Base-by-base conservation (phyloP, 2,888 invertebrate species). In the Melieria picta region DNA sequence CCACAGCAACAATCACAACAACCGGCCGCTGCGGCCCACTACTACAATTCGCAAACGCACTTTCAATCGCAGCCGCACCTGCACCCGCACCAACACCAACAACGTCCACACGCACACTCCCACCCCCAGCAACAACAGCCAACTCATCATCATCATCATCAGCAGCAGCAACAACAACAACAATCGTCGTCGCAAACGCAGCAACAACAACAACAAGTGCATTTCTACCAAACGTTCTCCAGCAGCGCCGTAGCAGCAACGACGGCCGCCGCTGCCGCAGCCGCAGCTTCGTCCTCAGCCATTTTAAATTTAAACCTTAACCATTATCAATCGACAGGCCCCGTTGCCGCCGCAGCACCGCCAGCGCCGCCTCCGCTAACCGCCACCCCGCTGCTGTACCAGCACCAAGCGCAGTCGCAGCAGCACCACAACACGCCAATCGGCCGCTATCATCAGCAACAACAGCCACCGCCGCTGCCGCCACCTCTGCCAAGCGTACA, bases 301-400 rank as follows among this genome's bases (percentile, higher is more conserved):
- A 76, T 78, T 73, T 79, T 82, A 81, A 92, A 90, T 78, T 92
- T 90, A 5, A 93, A 90, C 57, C 91, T 89, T 6, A 89, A 88
- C 50, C 89, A 88, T 65, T 83, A 82, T 80, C 82, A 80, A 79
- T 78, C 84, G 77, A 77, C 82, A 79, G 82, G 79, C 50, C 45
- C 52, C 64, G 60, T 64, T 69, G 69, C 78, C 71, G 64, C 71
- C 30, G 72, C 77, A 74, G 72, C 73, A 2, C 70, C 69, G n/a
- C 74, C 68, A 3, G 50, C 76, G n/a, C 79, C 78, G 7, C 11
- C 11, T 60, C 16, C 68, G 43, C 50, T 55, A 75, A 69, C 76
- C 76, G 64, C 71, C 75, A 67, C 77, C 30, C 79, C 78, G 57
- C 71, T 81, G 30, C 76, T 81, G 43, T 80, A 83, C 69, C 82